Percentiles rank a stretch among this genome's conserved stretches.
Evolutionary conservation across 1,140 invertebrate species (phyloP).

Genomic region (Thrips palmi): DNA sequence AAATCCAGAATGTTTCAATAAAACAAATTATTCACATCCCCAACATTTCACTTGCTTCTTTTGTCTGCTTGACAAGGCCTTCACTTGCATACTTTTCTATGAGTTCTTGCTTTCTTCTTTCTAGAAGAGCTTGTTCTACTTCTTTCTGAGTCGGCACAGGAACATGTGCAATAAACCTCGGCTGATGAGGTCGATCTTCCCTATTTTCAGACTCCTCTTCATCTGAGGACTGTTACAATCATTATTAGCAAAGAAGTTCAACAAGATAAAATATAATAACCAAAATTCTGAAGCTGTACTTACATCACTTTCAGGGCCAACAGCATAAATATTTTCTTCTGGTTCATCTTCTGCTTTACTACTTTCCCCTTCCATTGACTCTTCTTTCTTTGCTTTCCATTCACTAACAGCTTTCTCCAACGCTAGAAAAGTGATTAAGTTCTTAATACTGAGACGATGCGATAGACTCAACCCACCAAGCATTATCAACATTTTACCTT

Average conservation of each 20-base stretch:
- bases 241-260: slow-evolving; percentile 8
- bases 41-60: slow-evolving; percentile 9
- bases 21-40: no score
- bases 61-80: not conserved
- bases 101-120: slow-evolving; percentile 69
- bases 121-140: slow-evolving; percentile 73
- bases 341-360: slow-evolving; percentile 27
- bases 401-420: slow-evolving; percentile 37
- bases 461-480: not conserved
- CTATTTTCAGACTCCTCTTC: slow-evolving; percentile 13
- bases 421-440: slow-evolving; percentile 29
- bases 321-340: slow-evolving; percentile 25
- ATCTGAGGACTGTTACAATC: slow-evolving; percentile 15
- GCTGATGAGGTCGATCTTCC: slow-evolving; percentile 22
- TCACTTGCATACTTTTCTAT: slow-evolving; percentile 15
- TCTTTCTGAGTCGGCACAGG: slow-evolving; percentile 75
- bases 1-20: no score
- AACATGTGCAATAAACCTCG: slow-evolving; percentile 59
- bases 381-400: slow-evolving; percentile 44
- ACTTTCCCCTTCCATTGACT: slow-evolving; percentile 23
- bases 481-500: slow-evolving; percentile 21
- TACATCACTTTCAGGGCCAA: slow-evolving; percentile 17
- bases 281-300: slow-evolving; percentile 8
- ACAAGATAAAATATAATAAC: slow-evolving; percentile 10
- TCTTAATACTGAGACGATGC: not conserved